These are phyloP conservation scores for Euwallacea fornicatus DNA, from an alignment of 1,140 invertebrate genomes.

Conservation along the genomic window DNA sequence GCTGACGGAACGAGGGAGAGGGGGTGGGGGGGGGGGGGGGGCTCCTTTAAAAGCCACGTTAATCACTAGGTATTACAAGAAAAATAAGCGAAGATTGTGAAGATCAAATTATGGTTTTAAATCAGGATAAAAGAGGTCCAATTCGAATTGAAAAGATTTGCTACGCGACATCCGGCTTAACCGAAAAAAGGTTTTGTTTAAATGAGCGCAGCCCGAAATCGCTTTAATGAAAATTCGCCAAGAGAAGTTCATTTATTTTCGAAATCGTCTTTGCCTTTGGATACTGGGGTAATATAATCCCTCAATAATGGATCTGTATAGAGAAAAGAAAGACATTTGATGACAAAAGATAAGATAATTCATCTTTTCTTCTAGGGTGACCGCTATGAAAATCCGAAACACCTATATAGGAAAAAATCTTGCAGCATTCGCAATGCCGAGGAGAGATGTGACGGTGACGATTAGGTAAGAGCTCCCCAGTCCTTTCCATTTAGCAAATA, in stretches of 20 bases:
- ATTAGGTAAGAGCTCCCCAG: not conserved
- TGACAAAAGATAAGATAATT: constrained; percentile 29
- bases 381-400: not conserved
- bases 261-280: constrained; percentile 32
- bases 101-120: constrained; percentile 32
- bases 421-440: not conserved
- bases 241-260: constrained; percentile 37
- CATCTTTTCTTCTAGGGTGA: too few relatives aligned
- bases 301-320: constrained; percentile 19
- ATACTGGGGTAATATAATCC: constrained; percentile 33
- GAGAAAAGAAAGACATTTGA: constrained; percentile 10
- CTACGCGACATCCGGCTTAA: constrained; percentile 31
- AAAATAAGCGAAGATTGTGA: constrained; percentile 10
- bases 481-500: constrained; percentile 1
- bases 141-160: constrained; percentile 36
- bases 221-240: constrained; percentile 34
- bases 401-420: not conserved
- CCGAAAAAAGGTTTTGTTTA: constrained; percentile 35
- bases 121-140: constrained; percentile 18
- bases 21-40: not conserved
- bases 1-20: too few relatives aligned
- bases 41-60: not conserved
- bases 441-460: not conserved
- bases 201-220: constrained; percentile 28
- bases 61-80: constrained; percentile 1